phyloP scores from a whole-genome alignment of 2,797 vertebrate genomes.

The Darevskia nairensis region DNA sequence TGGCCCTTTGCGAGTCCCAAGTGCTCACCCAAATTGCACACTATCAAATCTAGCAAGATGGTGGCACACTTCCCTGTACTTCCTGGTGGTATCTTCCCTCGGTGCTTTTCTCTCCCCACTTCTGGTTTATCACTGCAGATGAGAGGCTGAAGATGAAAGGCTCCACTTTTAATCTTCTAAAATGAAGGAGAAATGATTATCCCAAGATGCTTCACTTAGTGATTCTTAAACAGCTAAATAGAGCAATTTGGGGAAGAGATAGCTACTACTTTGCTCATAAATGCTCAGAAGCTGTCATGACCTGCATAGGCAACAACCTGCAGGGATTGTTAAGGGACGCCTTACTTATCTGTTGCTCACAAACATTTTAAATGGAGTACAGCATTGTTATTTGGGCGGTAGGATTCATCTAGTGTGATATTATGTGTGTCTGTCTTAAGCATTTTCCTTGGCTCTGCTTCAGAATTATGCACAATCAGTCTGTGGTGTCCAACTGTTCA shows the following conservation, averaged over 20 bases:
- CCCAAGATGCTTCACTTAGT: not conserved
- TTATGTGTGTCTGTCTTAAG: not conserved
- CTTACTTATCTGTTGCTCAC: not conserved
- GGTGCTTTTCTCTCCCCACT: not conserved
- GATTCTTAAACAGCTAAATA: not conserved
- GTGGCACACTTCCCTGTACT: not conserved
- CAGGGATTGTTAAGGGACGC: not conserved
- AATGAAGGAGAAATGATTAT: not conserved
- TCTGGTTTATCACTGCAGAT: not conserved
- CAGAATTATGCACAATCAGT: not conserved
- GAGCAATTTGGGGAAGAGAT: not conserved
- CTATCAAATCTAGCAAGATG: not conserved
- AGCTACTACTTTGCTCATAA: not conserved
- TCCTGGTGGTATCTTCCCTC: not conserved
- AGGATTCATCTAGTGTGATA: not conserved
- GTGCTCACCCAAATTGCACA: not conserved
- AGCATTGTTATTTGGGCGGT: not conserved
- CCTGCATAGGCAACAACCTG: not conserved
- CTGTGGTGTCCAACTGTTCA: not conserved
- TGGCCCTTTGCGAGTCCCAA: no score
- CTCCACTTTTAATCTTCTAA: not conserved
- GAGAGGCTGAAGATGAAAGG: not conserved
- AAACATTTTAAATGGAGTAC: not conserved
- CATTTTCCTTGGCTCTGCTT: not conserved
- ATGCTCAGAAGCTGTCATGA: not conserved